These are phyloP conservation scores for Falco punctatus DNA, from an alignment of 2,113 vertebrate genomes.

Conservation along the genomic window DNA sequence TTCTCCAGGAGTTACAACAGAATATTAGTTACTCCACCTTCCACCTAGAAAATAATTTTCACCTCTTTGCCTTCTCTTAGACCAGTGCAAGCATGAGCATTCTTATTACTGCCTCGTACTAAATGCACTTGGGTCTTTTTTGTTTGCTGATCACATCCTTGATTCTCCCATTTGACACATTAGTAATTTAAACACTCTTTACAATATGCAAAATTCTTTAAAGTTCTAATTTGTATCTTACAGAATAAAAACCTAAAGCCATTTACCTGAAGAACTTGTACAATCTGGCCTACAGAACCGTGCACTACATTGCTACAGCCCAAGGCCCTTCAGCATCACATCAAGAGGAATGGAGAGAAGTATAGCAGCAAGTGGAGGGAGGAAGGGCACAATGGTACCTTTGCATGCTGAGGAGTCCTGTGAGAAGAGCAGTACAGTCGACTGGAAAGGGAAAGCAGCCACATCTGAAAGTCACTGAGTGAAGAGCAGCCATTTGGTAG, in stretches of 20 bases:
- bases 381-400: not conserved
- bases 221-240: not conserved
- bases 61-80: not conserved
- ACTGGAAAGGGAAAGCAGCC: not conserved
- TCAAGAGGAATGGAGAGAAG: not conserved
- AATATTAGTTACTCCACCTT: not conserved
- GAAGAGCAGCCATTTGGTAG: not conserved
- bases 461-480: not conserved
- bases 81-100: not conserved
- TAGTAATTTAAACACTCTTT: not conserved
- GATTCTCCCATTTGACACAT: not conserved
- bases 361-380: not conserved
- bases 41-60: not conserved
- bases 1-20: not conserved
- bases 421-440: not conserved
- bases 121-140: not conserved
- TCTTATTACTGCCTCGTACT: not conserved
- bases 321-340: not conserved
- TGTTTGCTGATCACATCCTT: not conserved
- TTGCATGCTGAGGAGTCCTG: not conserved
- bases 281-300: not conserved
- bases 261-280: not conserved
- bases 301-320: not conserved
- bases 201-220: not conserved
- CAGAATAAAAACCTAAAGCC: not conserved